Percentiles rank a stretch among this genome's conserved stretches.
phyloP scores from a whole-genome alignment of 53 echinoderm and acorn worm genomes.

The Luidia sarsii region DNA sequence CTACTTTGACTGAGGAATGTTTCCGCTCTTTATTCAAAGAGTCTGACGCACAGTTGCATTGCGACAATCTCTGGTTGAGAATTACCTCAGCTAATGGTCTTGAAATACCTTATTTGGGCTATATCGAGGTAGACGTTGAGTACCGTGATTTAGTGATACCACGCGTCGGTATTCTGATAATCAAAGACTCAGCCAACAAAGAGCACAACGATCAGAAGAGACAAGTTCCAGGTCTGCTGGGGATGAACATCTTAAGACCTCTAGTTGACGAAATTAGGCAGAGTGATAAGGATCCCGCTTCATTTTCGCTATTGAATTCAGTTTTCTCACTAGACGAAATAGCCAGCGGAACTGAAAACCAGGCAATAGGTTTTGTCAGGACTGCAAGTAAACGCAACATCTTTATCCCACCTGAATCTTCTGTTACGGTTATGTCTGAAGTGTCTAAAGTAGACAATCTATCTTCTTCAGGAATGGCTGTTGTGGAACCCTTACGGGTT shows the following conservation, averaged over 20 bases:
- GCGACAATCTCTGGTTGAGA: background rate
- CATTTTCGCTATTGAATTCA: background rate
- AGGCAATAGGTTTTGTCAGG: no score
- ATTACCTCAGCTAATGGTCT: background rate
- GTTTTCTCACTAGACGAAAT: no score
- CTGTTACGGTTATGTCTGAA: background rate
- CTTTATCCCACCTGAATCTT: background rate
- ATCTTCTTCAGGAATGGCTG: no score
- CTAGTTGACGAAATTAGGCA: background rate
- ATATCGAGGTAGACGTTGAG: background rate
- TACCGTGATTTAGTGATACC: background rate
- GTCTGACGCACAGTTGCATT: background rate
- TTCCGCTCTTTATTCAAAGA: background rate
- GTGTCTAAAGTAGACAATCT: no score
- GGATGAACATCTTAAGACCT: background rate
- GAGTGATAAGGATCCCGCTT: background rate
- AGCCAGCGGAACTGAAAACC: no score
- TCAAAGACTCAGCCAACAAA: background rate
- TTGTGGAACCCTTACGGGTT: constrained; percentile 10
- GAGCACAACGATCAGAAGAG: background rate
- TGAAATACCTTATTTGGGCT: background rate
- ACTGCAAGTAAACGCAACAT: constrained; percentile 19
- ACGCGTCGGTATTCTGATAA: background rate
- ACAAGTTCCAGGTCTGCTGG: background rate
- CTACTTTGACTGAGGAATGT: background rate